Evolutionary conservation across 2,113 vertebrate genomes (phyloP), one percentile per base, ranked within the genome.

Genomic region (Lepisosteus osseus): DNA sequence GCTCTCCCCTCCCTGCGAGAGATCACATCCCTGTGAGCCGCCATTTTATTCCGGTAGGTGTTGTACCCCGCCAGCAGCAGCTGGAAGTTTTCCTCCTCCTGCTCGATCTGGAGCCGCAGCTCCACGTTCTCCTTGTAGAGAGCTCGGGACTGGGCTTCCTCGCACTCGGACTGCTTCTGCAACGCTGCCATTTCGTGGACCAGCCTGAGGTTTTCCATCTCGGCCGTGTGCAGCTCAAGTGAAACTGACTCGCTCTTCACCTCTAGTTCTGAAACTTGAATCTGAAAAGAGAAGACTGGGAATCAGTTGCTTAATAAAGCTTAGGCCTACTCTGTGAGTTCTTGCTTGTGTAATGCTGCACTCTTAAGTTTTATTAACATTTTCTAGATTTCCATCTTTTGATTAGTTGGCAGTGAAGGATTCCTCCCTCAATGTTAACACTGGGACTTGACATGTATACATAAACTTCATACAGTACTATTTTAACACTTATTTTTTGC

Each of bases 21-120:
- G 12, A 82, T 59, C 1, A 81, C 82, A 0, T 62, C 73, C 54
- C 74, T 83, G 83, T 90, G 85, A 14, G 3, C 63, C 56, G 79
- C 67, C 80, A 89, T 89, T 71, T 87, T 90, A 1, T 61, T 73
- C 8, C 80, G 70, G 76, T 90, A 90, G 29, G 56, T 6, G 45
- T 59, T 65, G 68, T 87, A 85, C 41, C 3, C 42, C 3, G n/a
- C 68, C 65, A 76, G 67, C 0, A 64, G 43, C 3, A 7, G 3
- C 8, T 3, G 15, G 12, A 67, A 77, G 0, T 3, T 69, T 71
- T 87, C 84, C 66, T 79, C 75, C 62, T 86, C 77, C 15, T 87
- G 80, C 2, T 65, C 64, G 0, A 78, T 78, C 4, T 2, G 6
- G 3, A 67, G 11, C 42, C 73, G 72, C 6, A 90, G 82, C 2